Base-by-base conservation (phyloP, 2,113 vertebrate genomes). In the Sclerurus mexicanus region DNA sequence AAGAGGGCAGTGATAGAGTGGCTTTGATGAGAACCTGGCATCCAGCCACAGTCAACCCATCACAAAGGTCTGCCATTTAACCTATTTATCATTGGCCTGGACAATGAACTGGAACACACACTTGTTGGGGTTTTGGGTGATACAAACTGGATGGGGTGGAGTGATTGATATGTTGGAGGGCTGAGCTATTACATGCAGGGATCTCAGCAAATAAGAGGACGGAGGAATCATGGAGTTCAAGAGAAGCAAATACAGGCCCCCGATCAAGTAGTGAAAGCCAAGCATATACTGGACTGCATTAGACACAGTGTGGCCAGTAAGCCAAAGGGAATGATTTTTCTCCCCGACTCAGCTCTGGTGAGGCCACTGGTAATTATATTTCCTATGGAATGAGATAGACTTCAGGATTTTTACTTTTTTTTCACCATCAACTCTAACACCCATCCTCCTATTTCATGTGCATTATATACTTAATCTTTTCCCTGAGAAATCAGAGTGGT, bases 271-370 rank as follows among this genome's bases (percentile, higher is more conserved):
- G 35, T 30, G 62, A 66, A 72, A 81, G 55, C 58, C 42, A 39
- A 46, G 12, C 16, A 16, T 6, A 16, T 19, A 44, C 16, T 35
- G 71, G 28, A 25, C 20, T 64, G 7, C 0, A 0, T 19, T 46
- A 80, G 63, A 40, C 69, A 81, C 0, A 0, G 16, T 23, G 33
- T 21, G 27, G 47, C 28, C 62, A 73, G 79, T 46, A 86, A 37
- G 27, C 62, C 46, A 47, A 47, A 18, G 27, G 33, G 78, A 73
- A 18, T 18, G 50, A 50, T 63, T 80, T 64, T 74, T 14, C 11
- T 10, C 18, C 17, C 18, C 28, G 3, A 7, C 14, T 64, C 50
- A 60, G 44, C 47, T 33, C 11, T 31, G n/a, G 4, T 21, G 58
- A 67, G 21, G 33, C 27, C 64, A 94, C 30, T 74, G 33, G 63